These are phyloP conservation scores for Tachuris rubrigastra DNA, from an alignment of 2,113 vertebrate genomes.

Conservation along the genomic window DNA sequence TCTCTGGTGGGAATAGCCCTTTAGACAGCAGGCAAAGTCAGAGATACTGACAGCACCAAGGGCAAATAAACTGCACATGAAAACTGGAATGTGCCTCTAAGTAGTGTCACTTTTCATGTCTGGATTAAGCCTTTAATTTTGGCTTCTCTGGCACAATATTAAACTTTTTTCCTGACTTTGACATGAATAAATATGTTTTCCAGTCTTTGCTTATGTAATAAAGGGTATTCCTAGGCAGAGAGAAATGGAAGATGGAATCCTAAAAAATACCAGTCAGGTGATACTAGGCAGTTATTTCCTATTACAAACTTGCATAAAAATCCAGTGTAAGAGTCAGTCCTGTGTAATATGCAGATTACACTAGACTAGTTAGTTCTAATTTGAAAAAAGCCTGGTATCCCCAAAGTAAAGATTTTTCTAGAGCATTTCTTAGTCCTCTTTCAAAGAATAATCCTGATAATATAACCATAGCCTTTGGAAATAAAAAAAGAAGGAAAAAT, in stretches of 20 bases:
- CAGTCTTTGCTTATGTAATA: neutral
- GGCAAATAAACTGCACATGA: neutral
- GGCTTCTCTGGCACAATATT: neutral
- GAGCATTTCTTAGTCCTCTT: neutral
- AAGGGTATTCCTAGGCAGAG: neutral
- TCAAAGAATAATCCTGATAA: neutral
- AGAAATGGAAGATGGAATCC: neutral
- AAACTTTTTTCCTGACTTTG: neutral
- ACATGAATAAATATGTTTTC: neutral
- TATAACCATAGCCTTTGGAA: accelerated
- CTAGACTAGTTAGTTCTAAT: neutral
- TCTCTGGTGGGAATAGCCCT: neutral
- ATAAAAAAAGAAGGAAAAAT: neutral
- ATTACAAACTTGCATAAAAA: neutral
- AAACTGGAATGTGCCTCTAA: neutral
- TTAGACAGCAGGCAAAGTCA: neutral
- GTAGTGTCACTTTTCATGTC: neutral
- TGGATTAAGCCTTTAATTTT: neutral
- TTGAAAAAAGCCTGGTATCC: neutral
- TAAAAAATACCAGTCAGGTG: neutral
- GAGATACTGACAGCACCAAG: neutral
- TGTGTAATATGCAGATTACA: neutral
- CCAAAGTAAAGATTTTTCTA: neutral
- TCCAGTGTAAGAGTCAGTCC: neutral
- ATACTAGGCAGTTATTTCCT: neutral